phyloP scores from a whole-genome alignment of 1,140 invertebrate genomes.

The Drosophila funebris region DNA sequence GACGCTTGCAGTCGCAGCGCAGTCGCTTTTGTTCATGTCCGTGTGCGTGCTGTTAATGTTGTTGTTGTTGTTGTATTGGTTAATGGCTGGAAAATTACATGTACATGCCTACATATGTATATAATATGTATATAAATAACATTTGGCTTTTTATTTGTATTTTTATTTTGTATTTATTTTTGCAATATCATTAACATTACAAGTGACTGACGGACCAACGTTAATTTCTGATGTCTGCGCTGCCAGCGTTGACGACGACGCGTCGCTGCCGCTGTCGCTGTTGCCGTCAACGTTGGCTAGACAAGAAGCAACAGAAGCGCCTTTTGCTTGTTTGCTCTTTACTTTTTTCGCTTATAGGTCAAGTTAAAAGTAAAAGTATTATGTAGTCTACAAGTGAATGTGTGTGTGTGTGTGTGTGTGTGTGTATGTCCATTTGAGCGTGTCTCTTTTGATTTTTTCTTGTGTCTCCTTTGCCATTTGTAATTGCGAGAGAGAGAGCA shows the following conservation, averaged over 20 bases:
- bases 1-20: constrained; percentile 11
- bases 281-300: constrained; percentile 18
- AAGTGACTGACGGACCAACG: constrained; percentile 15
- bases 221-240: constrained; percentile 26
- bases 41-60: constrained; percentile 47
- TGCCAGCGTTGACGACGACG: background rate
- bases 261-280: background rate
- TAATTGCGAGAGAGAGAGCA: background rate
- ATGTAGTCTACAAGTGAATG: constrained; percentile 2
- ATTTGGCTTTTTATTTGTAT: constrained; percentile 35
- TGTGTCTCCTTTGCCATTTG: constrained; percentile 25
- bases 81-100: constrained; percentile 71
- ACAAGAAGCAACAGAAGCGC: constrained; percentile 30
- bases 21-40: constrained; percentile 28
- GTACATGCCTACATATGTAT: no score
- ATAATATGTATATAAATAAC: constrained; percentile 38
- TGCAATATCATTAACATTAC: constrained; percentile 64
- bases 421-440: constrained; percentile 14
- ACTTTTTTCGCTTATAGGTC: constrained; percentile 70
- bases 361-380: constrained; percentile 80
- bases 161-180: constrained; percentile 50
- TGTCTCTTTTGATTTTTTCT: background rate
- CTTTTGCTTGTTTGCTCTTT: constrained; percentile 53
- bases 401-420: constrained; percentile 4
- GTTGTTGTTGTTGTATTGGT: constrained; percentile 53